Percentiles rank a stretch among this genome's conserved stretches.
These are phyloP conservation scores for Hirtodrosophila alboralis DNA, from an alignment of 2,888 invertebrate genomes.

Conservation along the genomic window DNA sequence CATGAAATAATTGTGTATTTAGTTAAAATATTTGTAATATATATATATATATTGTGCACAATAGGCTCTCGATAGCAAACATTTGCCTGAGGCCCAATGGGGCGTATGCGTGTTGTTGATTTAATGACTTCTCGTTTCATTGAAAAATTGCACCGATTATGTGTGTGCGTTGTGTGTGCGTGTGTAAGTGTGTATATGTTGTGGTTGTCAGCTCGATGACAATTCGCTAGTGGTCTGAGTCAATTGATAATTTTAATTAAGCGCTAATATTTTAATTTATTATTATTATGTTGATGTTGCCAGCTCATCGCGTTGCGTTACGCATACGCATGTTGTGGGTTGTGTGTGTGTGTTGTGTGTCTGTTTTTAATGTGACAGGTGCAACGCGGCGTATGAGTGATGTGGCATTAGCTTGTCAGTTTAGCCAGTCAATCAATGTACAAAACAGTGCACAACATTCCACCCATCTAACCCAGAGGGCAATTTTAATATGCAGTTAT, in stretches of 20 bases:
- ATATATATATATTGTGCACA: not conserved
- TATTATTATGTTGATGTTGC: conserved; percentile 53
- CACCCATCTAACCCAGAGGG: not conserved
- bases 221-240: conserved; percentile 42
- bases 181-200: conserved; percentile 1
- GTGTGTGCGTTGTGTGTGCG: not conserved
- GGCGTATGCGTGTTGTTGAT: conserved; percentile 46
- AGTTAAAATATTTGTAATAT: conserved; percentile 28
- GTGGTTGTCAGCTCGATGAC: conserved; percentile 39
- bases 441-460: conserved; percentile 5
- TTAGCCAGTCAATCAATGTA: conserved; percentile 32
- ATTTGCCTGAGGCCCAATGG: conserved; percentile 29
- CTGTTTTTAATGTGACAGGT: conserved; percentile 41
- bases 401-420: conserved; percentile 45
- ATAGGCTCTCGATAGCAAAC: conserved; percentile 15
- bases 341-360: conserved; percentile 7
- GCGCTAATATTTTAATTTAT: conserved; percentile 79
- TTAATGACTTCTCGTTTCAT: conserved; percentile 24
- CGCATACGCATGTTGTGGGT: no score
- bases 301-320: conserved; percentile 23
- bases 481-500: conserved; percentile 57
- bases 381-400: conserved; percentile 47
- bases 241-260: conserved; percentile 77
- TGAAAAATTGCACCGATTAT: conserved; percentile 8
- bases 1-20: conserved; percentile 38